Evolutionary conservation across 2,113 vertebrate genomes (phyloP), one percentile per base, ranked within the genome.

Genomic region (Taurulus bubalis): DNA sequence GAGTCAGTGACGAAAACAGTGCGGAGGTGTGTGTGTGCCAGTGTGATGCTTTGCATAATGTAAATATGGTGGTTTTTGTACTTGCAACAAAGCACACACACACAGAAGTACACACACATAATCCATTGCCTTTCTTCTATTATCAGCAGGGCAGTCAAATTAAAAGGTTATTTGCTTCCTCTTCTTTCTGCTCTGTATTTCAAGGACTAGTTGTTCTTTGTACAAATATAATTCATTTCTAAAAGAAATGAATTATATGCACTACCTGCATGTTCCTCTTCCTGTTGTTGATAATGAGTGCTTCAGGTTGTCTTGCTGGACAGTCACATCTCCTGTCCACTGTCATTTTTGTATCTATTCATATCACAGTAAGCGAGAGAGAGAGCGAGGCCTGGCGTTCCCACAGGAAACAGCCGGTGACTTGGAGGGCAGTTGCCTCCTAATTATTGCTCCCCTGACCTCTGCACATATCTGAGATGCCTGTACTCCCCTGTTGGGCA

Each of bases 381-480:
- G 59, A 71, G 72, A 74, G 58, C 10, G 47, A 75, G 79, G 73
- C 49, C 64, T 58, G 55, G 45, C 45, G 75, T 75, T 81, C 83
- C 79, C 56, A 72, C 70, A 85, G 80, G 82, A 89, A 78, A 70
- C 75, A 80, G 65, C 60, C 45, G 58, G 34, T 59, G 80, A 73
- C 80, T 82, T 16, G 12, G 38, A 32, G 63, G 26, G 20, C 77
- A 83, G 79, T 83, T 82, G 72, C 63, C 80, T 88, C 42, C 64
- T 87, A 87, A 90, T 87, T 64, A 77, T 84, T 84, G 69, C 77
- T 78, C 74, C 62, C 20, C 75, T 87, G 86, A 87, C 87, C 87
- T 70, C 60, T 34, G 47, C 49, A 42, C 77, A 80, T 77, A 16
- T 87, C 75, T 84, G 6, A 49, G 42, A 88, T 81, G 79, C 75